Base-by-base conservation (phyloP, 2,888 invertebrate genomes). In the Cantharis nigra region DNA sequence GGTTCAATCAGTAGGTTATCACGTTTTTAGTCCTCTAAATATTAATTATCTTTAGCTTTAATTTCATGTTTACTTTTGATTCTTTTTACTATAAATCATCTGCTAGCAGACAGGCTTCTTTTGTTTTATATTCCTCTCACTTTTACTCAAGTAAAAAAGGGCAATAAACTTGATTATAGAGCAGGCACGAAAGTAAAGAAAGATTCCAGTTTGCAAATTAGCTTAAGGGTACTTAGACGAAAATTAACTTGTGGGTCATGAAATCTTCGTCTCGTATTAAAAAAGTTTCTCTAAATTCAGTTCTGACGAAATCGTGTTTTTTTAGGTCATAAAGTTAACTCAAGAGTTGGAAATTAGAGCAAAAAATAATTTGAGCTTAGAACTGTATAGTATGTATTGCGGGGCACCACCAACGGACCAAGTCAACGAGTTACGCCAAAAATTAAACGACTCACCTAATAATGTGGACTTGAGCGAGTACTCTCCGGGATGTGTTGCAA, bases 381-480 rank as follows among this genome's bases (percentile, higher is more conserved):
- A 94, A 87, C 89, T 94, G 75, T 93, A 94, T 84, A 92, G 92
- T 86, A 89, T 93, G 70, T 94, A 94, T 85, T 90, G 92, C 83
- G 91, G 91, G 72, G 91, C 92, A 79, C 91, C 92, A 70, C 89
- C 91, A 67, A 89, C 91, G 69, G 92, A 92, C 83, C 91, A 91
- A 84, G 90, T 92, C 74, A 89, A 90, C 82, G 90, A 91, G 82
- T 87, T 93, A 78, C 90, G 91, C 83, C 90, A 89, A 81, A 89
- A 88, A 82, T 88, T 91, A 80, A 89, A 89, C 83, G 90, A 90
- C 84, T 87, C 88, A 82, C 83, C 88, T 85, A 81, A 83, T 75
- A 84, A 83, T 78, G 85, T 89, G 63, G 90, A 91, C 83, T 85
- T 92, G 75, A 87, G 84, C 79, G 86, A 88, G 11, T 91, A 90